These are phyloP conservation scores for Meloidogyne chitwoodi DNA, from an alignment of 1,140 invertebrate species.

Conservation along the genomic window DNA sequence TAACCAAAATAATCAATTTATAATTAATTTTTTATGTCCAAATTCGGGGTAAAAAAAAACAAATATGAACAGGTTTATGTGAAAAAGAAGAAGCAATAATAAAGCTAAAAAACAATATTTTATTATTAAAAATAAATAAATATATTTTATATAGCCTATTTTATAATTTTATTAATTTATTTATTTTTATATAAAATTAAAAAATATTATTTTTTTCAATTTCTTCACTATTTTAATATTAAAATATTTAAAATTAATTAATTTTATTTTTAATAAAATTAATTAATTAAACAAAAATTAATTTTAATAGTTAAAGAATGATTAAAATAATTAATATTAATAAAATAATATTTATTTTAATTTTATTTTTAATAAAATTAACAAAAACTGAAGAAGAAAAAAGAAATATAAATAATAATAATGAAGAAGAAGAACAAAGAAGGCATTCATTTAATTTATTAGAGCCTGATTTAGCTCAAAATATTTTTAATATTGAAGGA, in stretches of 20 bases:
- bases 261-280: too few relatives aligned
- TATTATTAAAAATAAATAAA: neutral
- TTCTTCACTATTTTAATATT: too few relatives aligned
- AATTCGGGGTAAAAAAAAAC: neutral
- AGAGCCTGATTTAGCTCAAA: conserved; percentile 16
- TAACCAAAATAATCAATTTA: neutral
- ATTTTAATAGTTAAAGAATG: too few relatives aligned
- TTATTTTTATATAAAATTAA: too few relatives aligned
- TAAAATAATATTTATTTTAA: too few relatives aligned
- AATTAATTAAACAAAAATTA: too few relatives aligned
- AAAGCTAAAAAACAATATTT: neutral
- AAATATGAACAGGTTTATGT: neutral
- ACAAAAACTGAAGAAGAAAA: conserved; percentile 1
- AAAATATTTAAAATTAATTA: too few relatives aligned
- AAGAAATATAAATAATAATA: too few relatives aligned
- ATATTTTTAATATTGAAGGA: conserved; percentile 4
- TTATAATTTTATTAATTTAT: too few relatives aligned
- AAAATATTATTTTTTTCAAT: too few relatives aligned
- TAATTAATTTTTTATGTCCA: neutral
- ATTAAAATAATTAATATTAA: too few relatives aligned
- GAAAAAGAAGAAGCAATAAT: neutral
- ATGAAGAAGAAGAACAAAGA: conserved; percentile 3
- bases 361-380: neutral
- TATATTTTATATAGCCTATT: too few relatives aligned
- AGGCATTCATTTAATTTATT: conserved; percentile 14